Conservation (phyloP, 2,797 vertebrate genomes). For the Furcifer pardalis region DNA sequence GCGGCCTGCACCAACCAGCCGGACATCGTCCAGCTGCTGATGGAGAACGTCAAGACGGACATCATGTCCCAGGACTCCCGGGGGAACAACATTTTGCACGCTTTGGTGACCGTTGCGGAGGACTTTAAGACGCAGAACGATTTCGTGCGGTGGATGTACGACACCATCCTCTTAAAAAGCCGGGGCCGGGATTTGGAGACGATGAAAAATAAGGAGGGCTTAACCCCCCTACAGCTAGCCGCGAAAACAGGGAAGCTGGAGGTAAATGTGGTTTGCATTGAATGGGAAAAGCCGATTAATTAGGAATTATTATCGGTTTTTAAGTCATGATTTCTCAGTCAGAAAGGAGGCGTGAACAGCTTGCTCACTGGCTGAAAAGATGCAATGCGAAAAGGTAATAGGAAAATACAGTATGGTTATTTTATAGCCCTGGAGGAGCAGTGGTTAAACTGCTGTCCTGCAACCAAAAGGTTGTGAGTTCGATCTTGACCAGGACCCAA, state of each 20-base stretch:
- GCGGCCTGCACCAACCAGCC: conserved; percentile 82
- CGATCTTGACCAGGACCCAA: too few relatives aligned
- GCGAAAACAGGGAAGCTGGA: conserved; percentile 81
- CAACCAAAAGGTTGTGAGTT: too few relatives aligned
- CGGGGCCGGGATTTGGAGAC: conserved; percentile 77
- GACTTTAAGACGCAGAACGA: conserved; percentile 80
- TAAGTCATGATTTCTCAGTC: too few relatives aligned
- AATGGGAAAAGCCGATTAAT: not conserved
- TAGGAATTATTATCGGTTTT: not conserved
- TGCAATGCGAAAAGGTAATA: too few relatives aligned
- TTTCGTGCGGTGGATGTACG: conserved; percentile 80
- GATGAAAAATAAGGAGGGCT: conserved; percentile 72
- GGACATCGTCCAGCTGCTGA: conserved; percentile 78
- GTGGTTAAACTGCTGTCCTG: too few relatives aligned
- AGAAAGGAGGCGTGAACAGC: too few relatives aligned
- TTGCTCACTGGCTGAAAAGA: too few relatives aligned
- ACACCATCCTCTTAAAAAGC: conserved; percentile 77
- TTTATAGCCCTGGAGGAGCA: too few relatives aligned
- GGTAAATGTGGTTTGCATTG: conserved; percentile 56
- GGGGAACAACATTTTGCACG: conserved; percentile 81
- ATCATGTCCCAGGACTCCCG: conserved; percentile 78
- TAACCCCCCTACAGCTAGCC: conserved; percentile 78
- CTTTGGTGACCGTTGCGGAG: conserved; percentile 79
- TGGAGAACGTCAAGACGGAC: conserved; percentile 77
- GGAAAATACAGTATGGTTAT: too few relatives aligned